Evolutionary conservation across 2,888 invertebrate species (phyloP).

Genomic region (Acleris holmiana): DNA sequence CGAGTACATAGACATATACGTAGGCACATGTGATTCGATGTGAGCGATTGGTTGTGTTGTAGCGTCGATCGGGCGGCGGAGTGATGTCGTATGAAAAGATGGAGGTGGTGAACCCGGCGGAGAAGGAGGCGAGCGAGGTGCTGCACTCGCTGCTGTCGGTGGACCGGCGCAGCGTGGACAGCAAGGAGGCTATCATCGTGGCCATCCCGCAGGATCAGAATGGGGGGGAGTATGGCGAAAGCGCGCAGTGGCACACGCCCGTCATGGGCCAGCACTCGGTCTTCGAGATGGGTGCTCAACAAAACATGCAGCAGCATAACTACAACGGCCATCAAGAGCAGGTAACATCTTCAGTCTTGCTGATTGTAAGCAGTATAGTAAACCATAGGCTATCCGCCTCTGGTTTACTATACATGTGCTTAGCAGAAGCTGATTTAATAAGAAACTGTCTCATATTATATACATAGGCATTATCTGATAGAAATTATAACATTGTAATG

Average conservation of each 20-base stretch:
- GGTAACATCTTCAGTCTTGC: constrained; percentile 50
- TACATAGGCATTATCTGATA: background rate
- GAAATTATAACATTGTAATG: too few relatives aligned
- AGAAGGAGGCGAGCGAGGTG: constrained; percentile 89
- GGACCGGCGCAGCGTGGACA: constrained; percentile 86
- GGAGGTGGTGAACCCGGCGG: constrained; percentile 87
- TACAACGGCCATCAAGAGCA: constrained; percentile 81
- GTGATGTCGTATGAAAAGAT: constrained; percentile 82
- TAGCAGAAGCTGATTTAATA: background rate
- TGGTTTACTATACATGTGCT: background rate
- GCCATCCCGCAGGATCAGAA: constrained; percentile 76
- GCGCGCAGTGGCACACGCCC: constrained; percentile 87
- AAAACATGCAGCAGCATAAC: constrained; percentile 75
- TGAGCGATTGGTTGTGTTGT: constrained; percentile 70
- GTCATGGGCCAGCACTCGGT: constrained; percentile 83
- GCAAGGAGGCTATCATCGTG: constrained; percentile 81
- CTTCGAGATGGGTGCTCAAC: constrained; percentile 71
- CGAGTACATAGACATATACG: constrained; percentile 77
- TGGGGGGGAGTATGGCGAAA: constrained; percentile 77
- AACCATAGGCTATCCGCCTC: too few relatives aligned
- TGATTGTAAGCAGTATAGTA: too few relatives aligned
- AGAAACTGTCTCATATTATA: background rate
- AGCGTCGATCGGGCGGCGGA: constrained; percentile 62
- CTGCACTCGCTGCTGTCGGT: constrained; percentile 87
- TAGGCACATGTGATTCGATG: constrained; percentile 78